Conservation (phyloP, 2,113 vertebrate genomes). For the Leucoraja erinaceus region DNA sequence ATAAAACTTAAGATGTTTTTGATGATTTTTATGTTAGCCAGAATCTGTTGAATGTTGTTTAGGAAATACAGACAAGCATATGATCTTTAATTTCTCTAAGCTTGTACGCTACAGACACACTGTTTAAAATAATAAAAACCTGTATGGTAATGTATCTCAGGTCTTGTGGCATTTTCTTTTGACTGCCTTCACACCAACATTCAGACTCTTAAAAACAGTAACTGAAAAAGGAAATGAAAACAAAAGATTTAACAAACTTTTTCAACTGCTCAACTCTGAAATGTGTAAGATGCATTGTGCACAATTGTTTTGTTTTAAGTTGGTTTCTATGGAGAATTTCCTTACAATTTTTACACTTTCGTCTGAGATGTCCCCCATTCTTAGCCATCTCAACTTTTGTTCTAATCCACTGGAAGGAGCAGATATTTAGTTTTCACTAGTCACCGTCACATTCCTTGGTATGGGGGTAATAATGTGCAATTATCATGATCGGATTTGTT, state of each 20-base stretch:
- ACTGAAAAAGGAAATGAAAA: conserved; percentile 35
- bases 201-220: conserved; percentile 20
- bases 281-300: background rate
- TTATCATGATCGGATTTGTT: background rate
- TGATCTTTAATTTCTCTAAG: conserved; percentile 28
- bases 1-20: background rate
- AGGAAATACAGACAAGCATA: conserved; percentile 1
- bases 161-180: conserved; percentile 28
- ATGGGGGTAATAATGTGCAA: background rate
- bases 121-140: conserved; percentile 31
- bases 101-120: conserved; percentile 22
- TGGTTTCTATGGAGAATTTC: background rate
- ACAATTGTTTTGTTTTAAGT: background rate
- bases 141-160: conserved; percentile 26
- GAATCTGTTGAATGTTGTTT: background rate
- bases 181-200: background rate
- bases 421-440: background rate
- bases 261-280: background rate
- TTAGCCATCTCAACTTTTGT: background rate
- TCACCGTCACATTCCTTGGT: background rate
- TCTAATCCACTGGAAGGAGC: background rate
- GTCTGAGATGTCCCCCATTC: background rate
- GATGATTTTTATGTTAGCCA: background rate
- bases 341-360: background rate
- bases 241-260: conserved; percentile 9